Percentiles rank a stretch among this genome's conserved stretches.
phyloP scores from a whole-genome alignment of 2,797 vertebrate species.

The Podarcis siculus region DNA sequence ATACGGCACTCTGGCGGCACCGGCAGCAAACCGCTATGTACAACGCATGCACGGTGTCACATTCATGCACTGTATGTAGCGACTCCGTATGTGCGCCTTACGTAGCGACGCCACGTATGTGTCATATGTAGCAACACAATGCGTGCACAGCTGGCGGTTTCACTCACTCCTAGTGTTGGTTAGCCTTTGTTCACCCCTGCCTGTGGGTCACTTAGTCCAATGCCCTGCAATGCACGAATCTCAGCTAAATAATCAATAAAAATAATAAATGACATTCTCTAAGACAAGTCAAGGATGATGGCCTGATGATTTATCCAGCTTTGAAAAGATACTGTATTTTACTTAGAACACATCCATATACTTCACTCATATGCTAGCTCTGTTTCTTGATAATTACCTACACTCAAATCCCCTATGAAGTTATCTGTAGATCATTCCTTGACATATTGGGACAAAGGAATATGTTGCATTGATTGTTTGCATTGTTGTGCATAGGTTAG shows the following conservation, averaged over 20 bases:
- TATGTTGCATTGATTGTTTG: background rate
- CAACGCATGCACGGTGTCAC: no score
- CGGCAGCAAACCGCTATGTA: no score
- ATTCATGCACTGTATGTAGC: no score
- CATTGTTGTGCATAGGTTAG: slow-evolving; percentile 7
- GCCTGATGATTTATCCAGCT: background rate
- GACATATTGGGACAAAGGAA: background rate
- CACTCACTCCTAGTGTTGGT: no score
- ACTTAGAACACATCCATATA: background rate
- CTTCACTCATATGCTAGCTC: background rate
- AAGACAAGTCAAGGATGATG: background rate
- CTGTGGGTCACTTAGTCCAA: no score
- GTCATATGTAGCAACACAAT: rapidly evolving
- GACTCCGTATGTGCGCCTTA: rapidly evolving
- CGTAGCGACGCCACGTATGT: rapidly evolving
- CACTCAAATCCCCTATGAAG: background rate
- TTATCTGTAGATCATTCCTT: background rate
- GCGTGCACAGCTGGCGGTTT: rapidly evolving
- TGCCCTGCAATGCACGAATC: background rate
- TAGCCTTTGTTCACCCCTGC: no score
- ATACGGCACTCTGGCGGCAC: no score
- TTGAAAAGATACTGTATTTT: background rate
- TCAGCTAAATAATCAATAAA: background rate
- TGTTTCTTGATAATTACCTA: background rate
- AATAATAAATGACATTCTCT: background rate